phyloP scores from a whole-genome alignment of 1,140 invertebrate species.

The Stratiolaelaps scimitus region DNA sequence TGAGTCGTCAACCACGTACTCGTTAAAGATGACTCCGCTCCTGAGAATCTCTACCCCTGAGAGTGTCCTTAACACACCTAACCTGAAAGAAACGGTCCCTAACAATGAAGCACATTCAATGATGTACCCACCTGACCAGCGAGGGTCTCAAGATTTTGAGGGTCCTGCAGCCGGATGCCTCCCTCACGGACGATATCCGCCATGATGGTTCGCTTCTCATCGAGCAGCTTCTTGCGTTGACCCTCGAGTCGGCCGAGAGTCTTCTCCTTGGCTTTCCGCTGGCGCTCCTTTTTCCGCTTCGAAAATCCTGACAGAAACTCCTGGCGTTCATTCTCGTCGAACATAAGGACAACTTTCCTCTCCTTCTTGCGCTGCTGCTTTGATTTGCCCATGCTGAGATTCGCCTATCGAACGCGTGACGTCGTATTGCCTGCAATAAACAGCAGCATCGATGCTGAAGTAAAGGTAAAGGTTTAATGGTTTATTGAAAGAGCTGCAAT shows the following conservation, averaged over 20 bases:
- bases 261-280: slow-evolving; percentile 9
- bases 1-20: too few species aligned
- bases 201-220: slow-evolving; percentile 14
- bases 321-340: slow-evolving; percentile 7
- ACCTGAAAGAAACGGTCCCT: too few species aligned
- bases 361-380: slow-evolving; percentile 25
- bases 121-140: slow-evolving; percentile 9
- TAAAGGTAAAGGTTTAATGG: too few species aligned
- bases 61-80: too few species aligned
- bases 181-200: slow-evolving; percentile 25
- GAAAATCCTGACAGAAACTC: slow-evolving; percentile 23
- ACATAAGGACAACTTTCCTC: slow-evolving; percentile 6
- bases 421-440: background rate
- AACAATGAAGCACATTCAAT: too few species aligned
- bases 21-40: too few species aligned
- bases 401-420: background rate
- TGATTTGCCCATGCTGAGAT: slow-evolving; percentile 4
- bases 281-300: slow-evolving; percentile 15
- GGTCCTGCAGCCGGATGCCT: slow-evolving; percentile 2
- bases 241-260: background rate
- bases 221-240: slow-evolving; percentile 15
- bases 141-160: slow-evolving; percentile 13
- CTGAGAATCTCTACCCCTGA: too few species aligned
- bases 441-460: background rate
- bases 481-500: too few species aligned